Evolutionary conservation across 2,113 vertebrate species (phyloP).

Genomic region (Pelmatolapia mariae): DNA sequence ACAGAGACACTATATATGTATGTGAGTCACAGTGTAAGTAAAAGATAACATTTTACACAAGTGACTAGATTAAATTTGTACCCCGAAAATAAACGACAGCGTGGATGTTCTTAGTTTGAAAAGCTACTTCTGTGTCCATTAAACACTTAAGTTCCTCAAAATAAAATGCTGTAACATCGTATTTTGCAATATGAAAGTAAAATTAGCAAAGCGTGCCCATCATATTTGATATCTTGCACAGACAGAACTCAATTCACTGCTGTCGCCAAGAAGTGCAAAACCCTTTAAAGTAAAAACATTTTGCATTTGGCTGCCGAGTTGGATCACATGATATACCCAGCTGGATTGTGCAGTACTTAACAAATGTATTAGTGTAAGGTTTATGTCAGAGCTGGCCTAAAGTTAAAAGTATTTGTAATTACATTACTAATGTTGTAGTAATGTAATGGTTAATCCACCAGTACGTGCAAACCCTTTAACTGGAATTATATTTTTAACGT

Average conservation of each 20-base stretch:
- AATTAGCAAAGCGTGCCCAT: background rate
- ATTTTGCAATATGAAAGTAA: background rate
- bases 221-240: background rate
- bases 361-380: background rate
- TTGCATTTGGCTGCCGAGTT: background rate
- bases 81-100: background rate
- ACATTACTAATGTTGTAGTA: background rate
- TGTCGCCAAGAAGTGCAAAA: background rate
- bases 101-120: background rate
- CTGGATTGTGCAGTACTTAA: background rate
- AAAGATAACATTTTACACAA: background rate
- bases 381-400: background rate
- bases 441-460: background rate
- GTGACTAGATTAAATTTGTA: background rate
- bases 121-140: background rate
- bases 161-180: background rate
- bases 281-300: background rate
- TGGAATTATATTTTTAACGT: background rate
- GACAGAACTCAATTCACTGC: background rate
- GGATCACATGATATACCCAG: background rate
- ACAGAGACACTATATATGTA: background rate
- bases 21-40: background rate
- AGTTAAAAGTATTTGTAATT: background rate
- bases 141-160: background rate
- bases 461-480: background rate